Evolutionary conservation across 2,888 invertebrate genomes (phyloP).

Genomic region (Epiperipatus broadwayi): DNA sequence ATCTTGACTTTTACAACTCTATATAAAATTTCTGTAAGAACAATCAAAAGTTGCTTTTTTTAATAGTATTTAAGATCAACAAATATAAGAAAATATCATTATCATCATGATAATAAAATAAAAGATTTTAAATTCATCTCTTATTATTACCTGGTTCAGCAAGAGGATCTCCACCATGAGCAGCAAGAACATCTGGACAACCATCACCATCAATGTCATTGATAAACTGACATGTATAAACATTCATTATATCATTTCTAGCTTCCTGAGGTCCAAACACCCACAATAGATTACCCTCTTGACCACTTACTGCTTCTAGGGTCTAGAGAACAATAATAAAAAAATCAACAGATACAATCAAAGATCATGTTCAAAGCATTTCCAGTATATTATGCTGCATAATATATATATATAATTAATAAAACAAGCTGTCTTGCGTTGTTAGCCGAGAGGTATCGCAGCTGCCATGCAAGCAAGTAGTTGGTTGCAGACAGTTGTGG

Average conservation of each 20-base stretch:
- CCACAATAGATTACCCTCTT: constrained; percentile 48
- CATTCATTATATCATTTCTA: constrained; percentile 33
- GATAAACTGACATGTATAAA: constrained; percentile 46
- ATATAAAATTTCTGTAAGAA: too few species aligned
- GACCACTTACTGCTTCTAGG: constrained; percentile 42
- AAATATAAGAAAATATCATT: too few species aligned
- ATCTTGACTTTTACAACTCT: too few species aligned
- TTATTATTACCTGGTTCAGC: constrained; percentile 27
- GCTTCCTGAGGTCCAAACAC: constrained; percentile 29
- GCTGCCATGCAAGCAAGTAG: too few species aligned
- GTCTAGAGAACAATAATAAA: constrained; percentile 27
- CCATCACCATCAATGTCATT: constrained; percentile 34
- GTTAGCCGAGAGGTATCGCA: too few species aligned
- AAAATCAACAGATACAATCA: background rate
- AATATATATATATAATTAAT: too few species aligned
- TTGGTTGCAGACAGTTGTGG: too few species aligned
- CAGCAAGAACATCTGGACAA: constrained; percentile 45
- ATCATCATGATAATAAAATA: constrained; percentile 1
- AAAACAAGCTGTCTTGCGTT: too few species aligned
- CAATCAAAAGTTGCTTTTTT: too few species aligned
- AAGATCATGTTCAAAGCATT: too few species aligned
- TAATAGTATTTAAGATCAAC: too few species aligned
- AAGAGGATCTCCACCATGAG: constrained; percentile 39
- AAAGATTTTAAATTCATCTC: background rate
- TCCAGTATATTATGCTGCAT: too few species aligned